A percentile compares a stretch with the other conserved stretches of the same genome.
Evolutionary conservation across 1,140 invertebrate genomes (phyloP).

Genomic region (Cephus cinctus): DNA sequence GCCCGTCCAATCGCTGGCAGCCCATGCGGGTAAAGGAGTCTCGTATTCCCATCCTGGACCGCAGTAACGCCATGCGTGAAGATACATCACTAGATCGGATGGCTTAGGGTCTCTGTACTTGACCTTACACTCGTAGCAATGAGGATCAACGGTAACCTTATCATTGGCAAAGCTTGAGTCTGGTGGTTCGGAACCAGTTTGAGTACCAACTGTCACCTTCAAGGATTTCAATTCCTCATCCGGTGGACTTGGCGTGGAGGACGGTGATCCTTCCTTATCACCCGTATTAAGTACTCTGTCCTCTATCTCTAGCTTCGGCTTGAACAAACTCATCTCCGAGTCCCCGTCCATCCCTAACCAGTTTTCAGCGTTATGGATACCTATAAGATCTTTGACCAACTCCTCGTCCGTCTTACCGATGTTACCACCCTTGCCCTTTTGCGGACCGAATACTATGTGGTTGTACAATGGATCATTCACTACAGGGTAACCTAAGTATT

Average conservation of each 20-base stretch:
- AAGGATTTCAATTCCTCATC: slow-evolving; percentile 43
- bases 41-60: slow-evolving; percentile 88
- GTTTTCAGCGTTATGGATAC: slow-evolving; percentile 90
- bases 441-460: slow-evolving; percentile 84
- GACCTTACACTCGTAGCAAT: slow-evolving; percentile 92
- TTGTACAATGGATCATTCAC: slow-evolving; percentile 97
- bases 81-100: slow-evolving; percentile 89
- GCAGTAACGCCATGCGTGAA: slow-evolving; percentile 92
- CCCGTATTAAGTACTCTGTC: slow-evolving; percentile 48
- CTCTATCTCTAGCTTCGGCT: slow-evolving; percentile 67
- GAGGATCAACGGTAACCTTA: slow-evolving; percentile 77
- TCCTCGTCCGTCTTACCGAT: slow-evolving; percentile 90
- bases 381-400: slow-evolving; percentile 84
- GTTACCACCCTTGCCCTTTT: slow-evolving; percentile 89
- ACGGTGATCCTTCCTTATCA: slow-evolving; percentile 49
- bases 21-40: slow-evolving; percentile 86
- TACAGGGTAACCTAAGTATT: slow-evolving; percentile 96
- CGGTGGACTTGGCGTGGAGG: slow-evolving; percentile 39
- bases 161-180: slow-evolving; percentile 69
- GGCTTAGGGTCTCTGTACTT: slow-evolving; percentile 88
- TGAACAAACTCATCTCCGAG: slow-evolving; percentile 77
- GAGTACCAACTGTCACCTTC: slow-evolving; percentile 77
- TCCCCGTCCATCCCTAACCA: slow-evolving; percentile 91
- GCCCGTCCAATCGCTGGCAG: slow-evolving; percentile 74
- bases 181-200: slow-evolving; percentile 75